Conservation (phyloP, 2,888 invertebrate genomes). For the Netelia virgata region DNA sequence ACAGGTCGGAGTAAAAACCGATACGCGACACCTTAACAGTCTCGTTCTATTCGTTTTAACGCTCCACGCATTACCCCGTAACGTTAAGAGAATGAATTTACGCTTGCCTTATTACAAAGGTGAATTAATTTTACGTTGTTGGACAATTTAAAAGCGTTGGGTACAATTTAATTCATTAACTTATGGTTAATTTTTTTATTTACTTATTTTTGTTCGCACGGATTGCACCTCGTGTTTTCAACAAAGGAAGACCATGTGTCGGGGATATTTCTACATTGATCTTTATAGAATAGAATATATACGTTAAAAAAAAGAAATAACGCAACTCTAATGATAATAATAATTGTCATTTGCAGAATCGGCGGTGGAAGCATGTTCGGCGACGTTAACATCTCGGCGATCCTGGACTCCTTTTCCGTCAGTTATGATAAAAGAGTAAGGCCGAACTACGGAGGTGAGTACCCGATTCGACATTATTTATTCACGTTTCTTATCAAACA, state of each 20-base stretch:
- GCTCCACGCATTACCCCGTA: neutral
- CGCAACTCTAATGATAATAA: no score
- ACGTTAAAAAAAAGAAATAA: no score
- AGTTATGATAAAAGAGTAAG: slow-evolving; percentile 99
- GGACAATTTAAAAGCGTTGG: neutral
- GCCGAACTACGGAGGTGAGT: slow-evolving; percentile 99
- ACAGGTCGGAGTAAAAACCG: slow-evolving; percentile 2
- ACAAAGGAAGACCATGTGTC: neutral
- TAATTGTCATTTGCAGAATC: slow-evolving; percentile 86
- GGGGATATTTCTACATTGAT: neutral
- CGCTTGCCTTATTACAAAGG: neutral
- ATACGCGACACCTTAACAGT: slow-evolving; percentile 11
- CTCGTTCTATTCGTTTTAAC: slow-evolving; percentile 13
- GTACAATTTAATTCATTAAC: neutral
- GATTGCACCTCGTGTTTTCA: neutral
- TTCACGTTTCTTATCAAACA: slow-evolving; percentile 7
- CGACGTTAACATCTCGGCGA: slow-evolving; percentile 97
- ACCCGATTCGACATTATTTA: slow-evolving; percentile 66
- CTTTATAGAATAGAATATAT: neutral
- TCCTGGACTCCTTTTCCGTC: slow-evolving; percentile 97
- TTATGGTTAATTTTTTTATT: neutral
- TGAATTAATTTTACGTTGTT: neutral
- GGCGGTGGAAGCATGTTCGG: slow-evolving; percentile 94
- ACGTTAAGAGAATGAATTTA: slow-evolving; percentile 11
- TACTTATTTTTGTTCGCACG: no score